A percentile compares a stretch with the other conserved stretches of the same genome.
Conservation (phyloP, 2,888 invertebrate species). For the Dryomyza anilis region DNA sequence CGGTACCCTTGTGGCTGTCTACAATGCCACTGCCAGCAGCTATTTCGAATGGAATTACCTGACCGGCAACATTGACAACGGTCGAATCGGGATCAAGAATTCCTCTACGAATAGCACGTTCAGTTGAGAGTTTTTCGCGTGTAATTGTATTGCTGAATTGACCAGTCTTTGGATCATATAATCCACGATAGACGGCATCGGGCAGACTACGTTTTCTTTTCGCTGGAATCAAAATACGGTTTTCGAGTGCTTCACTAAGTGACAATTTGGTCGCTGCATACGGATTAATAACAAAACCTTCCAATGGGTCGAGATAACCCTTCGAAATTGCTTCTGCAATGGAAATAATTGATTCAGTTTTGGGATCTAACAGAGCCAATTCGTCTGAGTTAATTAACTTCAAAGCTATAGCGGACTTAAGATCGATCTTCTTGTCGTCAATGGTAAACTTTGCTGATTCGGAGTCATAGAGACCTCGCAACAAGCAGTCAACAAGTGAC, state of each 20-base stretch:
- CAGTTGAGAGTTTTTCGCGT: constrained; percentile 79
- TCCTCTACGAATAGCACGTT: constrained; percentile 83
- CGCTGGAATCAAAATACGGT: constrained; percentile 80
- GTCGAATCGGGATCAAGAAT: constrained; percentile 85
- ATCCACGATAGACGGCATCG: constrained; percentile 90
- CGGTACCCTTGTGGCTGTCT: constrained; percentile 75
- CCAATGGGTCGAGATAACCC: constrained; percentile 78
- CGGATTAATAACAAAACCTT: constrained; percentile 80
- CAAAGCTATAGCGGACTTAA: constrained; percentile 75
- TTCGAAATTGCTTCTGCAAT: constrained; percentile 77
- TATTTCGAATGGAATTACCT: constrained; percentile 80
- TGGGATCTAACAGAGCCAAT: constrained; percentile 79
- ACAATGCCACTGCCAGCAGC: constrained; percentile 80
- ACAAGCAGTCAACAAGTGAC: constrained; percentile 82
- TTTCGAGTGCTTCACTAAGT: constrained; percentile 81
- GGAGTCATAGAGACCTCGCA: constrained; percentile 79
- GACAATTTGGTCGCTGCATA: constrained; percentile 75
- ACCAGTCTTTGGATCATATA: constrained; percentile 84
- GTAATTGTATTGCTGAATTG: constrained; percentile 80
- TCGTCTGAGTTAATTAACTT: constrained; percentile 79
- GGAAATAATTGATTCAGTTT: constrained; percentile 79
- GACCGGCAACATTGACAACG: constrained; percentile 81
- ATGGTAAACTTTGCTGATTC: constrained; percentile 74
- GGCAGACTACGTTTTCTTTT: constrained; percentile 83
- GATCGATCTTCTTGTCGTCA: constrained; percentile 71